Evolutionary conservation across 2,888 invertebrate species (phyloP), one percentile per base, ranked within the genome.

Genomic region (Agapostemon virescens): DNA sequence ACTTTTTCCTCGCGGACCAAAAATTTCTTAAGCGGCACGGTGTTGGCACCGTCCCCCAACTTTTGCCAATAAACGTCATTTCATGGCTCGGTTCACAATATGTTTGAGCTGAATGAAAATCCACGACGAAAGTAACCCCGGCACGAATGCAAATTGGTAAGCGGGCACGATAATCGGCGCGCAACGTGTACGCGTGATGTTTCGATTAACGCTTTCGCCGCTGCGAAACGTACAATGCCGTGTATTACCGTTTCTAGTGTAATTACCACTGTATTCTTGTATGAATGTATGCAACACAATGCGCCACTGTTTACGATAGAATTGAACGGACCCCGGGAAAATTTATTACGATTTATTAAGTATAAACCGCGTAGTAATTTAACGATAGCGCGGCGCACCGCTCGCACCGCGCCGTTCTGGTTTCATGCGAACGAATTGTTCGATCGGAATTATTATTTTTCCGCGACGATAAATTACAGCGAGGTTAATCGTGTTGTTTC

Each of bases 331-430:
- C 49, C 55, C 55, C 49, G 30, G 23, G 23, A 20, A 45, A 74
- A 85, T 84, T 85, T 81, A 81, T 85, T 74, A 69, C 74, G 77
- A 85, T 83, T 84, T 84, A 81, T 85, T 79, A 84, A 83, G 75
- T 84, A 71, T 67, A 69, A 74, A 74, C 73, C 69, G 63, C 49
- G 42, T 63, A 33, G 68, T 66, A 70, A 79, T 79, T 73, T 76
- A 79, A 70, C 75, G 42, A 82, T 55, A 66, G 17, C 45, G 26
- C 58, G 30, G 4, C 45, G 4, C 42, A 64, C 42, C 55, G 55
- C 55, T 26, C 23, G 64, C 23, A 36, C 17, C 4, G n/a, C 33
- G 26, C 36, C 63, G 36, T 33, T n/a, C 45, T 67, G 9, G 68
- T 68, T 45, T n/a, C 38, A 7, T 33, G n/a, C 17, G 17, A 9